Base-by-base conservation (phyloP, 2,888 invertebrate species). In the Zele albiditarsus region DNA sequence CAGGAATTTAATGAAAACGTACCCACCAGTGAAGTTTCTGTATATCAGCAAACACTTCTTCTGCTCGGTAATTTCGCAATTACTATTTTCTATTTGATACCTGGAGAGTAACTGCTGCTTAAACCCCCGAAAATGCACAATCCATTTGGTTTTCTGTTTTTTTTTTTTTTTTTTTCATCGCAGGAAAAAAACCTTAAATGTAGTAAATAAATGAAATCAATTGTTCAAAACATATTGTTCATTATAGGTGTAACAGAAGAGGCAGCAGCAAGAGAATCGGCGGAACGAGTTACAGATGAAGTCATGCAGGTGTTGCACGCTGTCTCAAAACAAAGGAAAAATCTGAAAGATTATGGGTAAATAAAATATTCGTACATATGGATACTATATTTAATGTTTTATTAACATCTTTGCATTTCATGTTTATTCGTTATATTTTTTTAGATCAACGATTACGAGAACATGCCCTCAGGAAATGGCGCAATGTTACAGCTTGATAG, bases 401-500 rank as follows among this genome's bases (percentile, higher is more conserved):
- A 57, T 73, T 57, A 31, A 31, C 31, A 38, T 23, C 58, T 73
- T 42, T 14, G 23, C 3, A 57, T 76, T 20, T 28, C 8, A 33
- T 10, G 12, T 6, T 42, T 71, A 23, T 60, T 60, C 23, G 38
- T 57, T n/a, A 77, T 66, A 66, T 57, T 70, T 71, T 72, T 71
- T 10, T 77, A 91, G 90, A 65, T 91, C 91, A 0, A 89, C 92
- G 1, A 87, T 92, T 66, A 90, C 90, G 60, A 90, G 90, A 0
- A 88, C 90, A 60, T 91, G 90, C 78, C 86, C 89, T 0, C 91
- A 91, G 46, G 88, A 90, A 2, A 91, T 91, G 3, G 90, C 91
- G 70, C 91, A 91, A 79, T 91, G 91, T 79, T 86, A 89, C 1
- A 91, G 92, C 0, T 83, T 94, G 2, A 82, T 94, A 1, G 92